Evolutionary conservation across 2,888 invertebrate species (phyloP).

Genomic region (Artemia sp.): DNA sequence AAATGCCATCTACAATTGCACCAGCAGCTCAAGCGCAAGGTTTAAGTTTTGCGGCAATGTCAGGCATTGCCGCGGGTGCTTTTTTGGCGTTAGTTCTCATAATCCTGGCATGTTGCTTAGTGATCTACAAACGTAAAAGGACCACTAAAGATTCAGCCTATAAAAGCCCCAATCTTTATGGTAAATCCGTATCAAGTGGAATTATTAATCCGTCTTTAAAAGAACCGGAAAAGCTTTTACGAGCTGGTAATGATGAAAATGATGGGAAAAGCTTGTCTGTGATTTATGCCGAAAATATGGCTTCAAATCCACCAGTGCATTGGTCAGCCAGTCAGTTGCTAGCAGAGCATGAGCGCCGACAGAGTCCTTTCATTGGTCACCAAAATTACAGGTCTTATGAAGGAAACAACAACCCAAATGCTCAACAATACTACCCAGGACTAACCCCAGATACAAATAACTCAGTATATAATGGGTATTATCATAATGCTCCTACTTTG

Average conservation of each 20-base stretch:
- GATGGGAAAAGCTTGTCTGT: conserved; percentile 1
- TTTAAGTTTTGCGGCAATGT: conserved; percentile 15
- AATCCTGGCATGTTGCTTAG: conserved; percentile 21
- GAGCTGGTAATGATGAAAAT: not conserved
- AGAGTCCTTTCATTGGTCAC: conserved; percentile 34
- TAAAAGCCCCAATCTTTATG: not conserved
- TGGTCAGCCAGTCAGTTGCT: conserved; percentile 44
- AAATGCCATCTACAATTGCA: conserved; percentile 16
- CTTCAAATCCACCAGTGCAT: conserved; percentile 32
- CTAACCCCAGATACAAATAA: not conserved
- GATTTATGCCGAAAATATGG: not conserved
- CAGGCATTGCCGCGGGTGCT: conserved; percentile 24
- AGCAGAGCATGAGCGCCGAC: conserved; percentile 41
- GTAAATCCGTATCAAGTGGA: not conserved
- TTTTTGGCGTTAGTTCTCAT: conserved; percentile 23
- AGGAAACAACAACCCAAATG: conserved; percentile 20
- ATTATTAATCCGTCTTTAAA: not conserved
- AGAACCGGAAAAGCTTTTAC: not conserved
- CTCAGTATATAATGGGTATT: conserved; percentile 1
- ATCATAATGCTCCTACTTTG: conserved; percentile 1
- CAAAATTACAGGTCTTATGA: conserved; percentile 23
- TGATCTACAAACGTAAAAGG: conserved; percentile 13
- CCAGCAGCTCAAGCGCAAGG: not conserved
- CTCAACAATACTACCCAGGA: conserved; percentile 15
- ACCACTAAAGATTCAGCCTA: not conserved